A percentile compares a stretch with the other conserved stretches of the same genome.
Conservation (phyloP, 1,140 invertebrate genomes). For the Galendromus occidentalis region DNA sequence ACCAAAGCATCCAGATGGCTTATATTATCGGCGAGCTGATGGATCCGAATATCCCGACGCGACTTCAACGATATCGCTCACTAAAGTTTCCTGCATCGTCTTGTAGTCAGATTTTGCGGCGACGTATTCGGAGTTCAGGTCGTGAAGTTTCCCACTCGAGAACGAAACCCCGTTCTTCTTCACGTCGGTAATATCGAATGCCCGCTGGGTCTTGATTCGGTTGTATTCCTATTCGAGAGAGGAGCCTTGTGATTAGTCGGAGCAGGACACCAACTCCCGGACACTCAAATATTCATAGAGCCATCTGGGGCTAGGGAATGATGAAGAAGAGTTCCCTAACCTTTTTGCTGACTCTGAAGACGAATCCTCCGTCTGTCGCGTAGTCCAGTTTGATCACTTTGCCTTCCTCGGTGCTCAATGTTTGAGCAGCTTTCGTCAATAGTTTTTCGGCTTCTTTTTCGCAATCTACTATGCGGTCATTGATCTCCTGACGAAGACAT, state of each 20-base stretch:
- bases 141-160: slow-evolving; percentile 44
- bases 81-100: slow-evolving; percentile 29
- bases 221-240: slow-evolving; percentile 47
- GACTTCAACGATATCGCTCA: slow-evolving; percentile 47
- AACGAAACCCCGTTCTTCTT: slow-evolving; percentile 72
- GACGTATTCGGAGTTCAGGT: slow-evolving; percentile 51
- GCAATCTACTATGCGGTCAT: slow-evolving; percentile 43
- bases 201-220: slow-evolving; percentile 50
- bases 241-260: no score
- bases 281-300: no score
- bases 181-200: slow-evolving; percentile 61
- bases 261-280: no score
- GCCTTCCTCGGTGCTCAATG: slow-evolving; percentile 47
- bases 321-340: no score
- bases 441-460: slow-evolving; percentile 41
- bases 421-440: slow-evolving; percentile 35
- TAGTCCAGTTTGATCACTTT: slow-evolving; percentile 61
- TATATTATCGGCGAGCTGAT: slow-evolving; percentile 47
- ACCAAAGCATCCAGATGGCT: slow-evolving; percentile 68
- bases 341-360: slow-evolving; percentile 68
- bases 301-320: no score
- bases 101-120: slow-evolving; percentile 29
- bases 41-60: slow-evolving; percentile 58
- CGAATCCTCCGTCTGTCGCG: slow-evolving; percentile 61
- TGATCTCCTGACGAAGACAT: slow-evolving; percentile 44